Evolutionary conservation across 1,140 invertebrate species (phyloP).

Genomic region (Trachymyrmex septentrionalis): DNA sequence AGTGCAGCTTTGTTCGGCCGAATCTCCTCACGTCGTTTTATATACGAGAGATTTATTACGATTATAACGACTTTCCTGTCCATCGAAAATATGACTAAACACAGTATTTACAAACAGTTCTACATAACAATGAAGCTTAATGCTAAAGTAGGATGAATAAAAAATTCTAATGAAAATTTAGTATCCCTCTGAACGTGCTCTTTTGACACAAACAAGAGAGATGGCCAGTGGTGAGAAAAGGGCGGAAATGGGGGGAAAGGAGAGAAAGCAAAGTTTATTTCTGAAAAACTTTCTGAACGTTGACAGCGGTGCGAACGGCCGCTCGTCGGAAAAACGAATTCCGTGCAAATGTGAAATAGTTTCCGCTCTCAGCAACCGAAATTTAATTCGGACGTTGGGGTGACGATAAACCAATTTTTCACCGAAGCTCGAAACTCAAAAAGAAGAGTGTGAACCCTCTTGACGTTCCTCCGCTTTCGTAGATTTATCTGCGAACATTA

Average conservation of each 20-base stretch:
- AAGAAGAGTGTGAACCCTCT: neutral
- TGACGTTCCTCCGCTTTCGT: neutral
- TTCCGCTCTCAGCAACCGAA: slow-evolving; percentile 16
- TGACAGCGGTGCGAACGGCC: slow-evolving; percentile 10
- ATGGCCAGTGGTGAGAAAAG: neutral
- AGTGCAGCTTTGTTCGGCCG: neutral
- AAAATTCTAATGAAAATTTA: slow-evolving; percentile 42
- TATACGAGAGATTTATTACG: slow-evolving; percentile 16
- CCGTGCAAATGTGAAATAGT: slow-evolving; percentile 49
- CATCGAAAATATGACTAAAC: slow-evolving; percentile 11
- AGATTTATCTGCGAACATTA: slow-evolving; percentile 40
- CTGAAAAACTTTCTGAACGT: slow-evolving; percentile 37
- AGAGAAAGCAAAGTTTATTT: slow-evolving; percentile 34
- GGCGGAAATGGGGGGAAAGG: neutral
- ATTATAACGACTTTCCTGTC: neutral
- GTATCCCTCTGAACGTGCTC: neutral
- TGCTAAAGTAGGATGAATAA: slow-evolving; percentile 12
- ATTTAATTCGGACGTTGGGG: slow-evolving; percentile 38
- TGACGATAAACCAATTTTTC: slow-evolving; percentile 41
- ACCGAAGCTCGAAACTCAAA: neutral
- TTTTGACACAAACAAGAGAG: neutral
- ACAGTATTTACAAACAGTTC: slow-evolving; percentile 21
- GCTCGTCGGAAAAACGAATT: slow-evolving; percentile 45
- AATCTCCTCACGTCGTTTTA: slow-evolving; percentile 3
- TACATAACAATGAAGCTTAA: slow-evolving; percentile 1